A percentile compares a stretch with the other conserved stretches of the same genome.
Evolutionary conservation across 2,888 invertebrate genomes (phyloP).

Genomic region (Plusia festucae): DNA sequence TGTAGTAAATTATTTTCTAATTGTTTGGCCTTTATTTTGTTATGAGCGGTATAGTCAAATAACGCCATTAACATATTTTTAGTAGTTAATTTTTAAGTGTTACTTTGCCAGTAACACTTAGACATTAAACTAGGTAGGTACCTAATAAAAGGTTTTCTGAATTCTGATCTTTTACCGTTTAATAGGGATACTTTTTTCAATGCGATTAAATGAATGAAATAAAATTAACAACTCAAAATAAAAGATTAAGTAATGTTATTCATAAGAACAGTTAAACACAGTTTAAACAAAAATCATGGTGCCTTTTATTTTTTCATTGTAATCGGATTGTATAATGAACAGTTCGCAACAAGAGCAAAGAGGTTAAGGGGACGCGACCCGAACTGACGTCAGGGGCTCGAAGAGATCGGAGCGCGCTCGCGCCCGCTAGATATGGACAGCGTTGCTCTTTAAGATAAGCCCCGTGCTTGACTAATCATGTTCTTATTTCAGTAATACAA

Average conservation of each 20-base stretch:
- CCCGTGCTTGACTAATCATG: slow-evolving; percentile 57
- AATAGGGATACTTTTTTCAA: background rate
- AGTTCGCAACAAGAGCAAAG: slow-evolving; percentile 70
- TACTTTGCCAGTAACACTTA: slow-evolving; percentile 23
- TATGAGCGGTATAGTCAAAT: too few relatives aligned
- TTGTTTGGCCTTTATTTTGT: too few relatives aligned
- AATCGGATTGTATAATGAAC: slow-evolving; percentile 68
- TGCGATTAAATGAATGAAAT: too few relatives aligned
- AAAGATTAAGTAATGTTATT: background rate
- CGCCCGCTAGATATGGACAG: slow-evolving; percentile 73
- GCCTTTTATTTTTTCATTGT: slow-evolving; percentile 61
- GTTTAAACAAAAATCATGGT: slow-evolving; percentile 25
- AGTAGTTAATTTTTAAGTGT: too few relatives aligned
- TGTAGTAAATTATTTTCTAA: too few relatives aligned
- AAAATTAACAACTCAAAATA: background rate
- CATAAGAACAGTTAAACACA: background rate
- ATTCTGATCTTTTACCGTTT: background rate
- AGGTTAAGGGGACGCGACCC: slow-evolving; percentile 79
- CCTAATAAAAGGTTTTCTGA: too few relatives aligned
- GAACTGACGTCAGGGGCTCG: slow-evolving; percentile 69
- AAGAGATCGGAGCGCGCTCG: slow-evolving; percentile 61
- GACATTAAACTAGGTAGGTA: background rate
- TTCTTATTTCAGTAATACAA: slow-evolving; percentile 35
- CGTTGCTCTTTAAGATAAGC: slow-evolving; percentile 71
- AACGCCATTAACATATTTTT: slow-evolving; percentile 61